These are phyloP conservation scores for Paradisaea rubra DNA, from an alignment of 2,113 vertebrate genomes.

Conservation along the genomic window DNA sequence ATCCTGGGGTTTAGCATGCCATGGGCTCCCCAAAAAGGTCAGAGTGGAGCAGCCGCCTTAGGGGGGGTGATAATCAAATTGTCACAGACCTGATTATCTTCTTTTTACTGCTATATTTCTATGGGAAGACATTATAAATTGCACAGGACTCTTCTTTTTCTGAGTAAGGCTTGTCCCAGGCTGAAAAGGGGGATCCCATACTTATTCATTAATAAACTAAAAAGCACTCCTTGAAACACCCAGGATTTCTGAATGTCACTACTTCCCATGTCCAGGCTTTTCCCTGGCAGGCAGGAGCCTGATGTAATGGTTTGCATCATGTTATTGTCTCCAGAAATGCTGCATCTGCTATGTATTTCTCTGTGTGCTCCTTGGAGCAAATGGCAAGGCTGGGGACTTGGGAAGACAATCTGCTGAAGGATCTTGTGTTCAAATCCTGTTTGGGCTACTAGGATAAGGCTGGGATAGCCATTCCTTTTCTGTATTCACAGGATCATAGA, in stretches of 20 bases:
- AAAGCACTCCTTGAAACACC: neutral
- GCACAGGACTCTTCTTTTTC: neutral
- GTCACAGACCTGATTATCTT: neutral
- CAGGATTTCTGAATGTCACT: neutral
- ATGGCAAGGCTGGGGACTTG: neutral
- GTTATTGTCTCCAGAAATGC: neutral
- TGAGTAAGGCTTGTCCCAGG: neutral
- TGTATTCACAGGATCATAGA: neutral
- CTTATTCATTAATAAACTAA: neutral
- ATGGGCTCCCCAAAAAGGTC: neutral
- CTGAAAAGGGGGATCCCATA: neutral
- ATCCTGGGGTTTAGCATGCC: neutral
- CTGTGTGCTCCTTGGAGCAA: neutral
- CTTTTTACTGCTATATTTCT: neutral
- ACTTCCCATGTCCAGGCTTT: neutral
- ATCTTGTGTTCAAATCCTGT: neutral
- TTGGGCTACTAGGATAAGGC: neutral
- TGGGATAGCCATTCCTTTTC: neutral
- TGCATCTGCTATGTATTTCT: neutral
- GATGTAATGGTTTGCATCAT: neutral
- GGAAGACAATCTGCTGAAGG: neutral
- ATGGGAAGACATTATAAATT: neutral
- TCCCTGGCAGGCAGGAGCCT: neutral
- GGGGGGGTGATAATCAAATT: neutral
- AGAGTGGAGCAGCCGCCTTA: neutral